Evolutionary conservation across 1,140 invertebrate genomes (phyloP).

Genomic region (Bombus haemorrhoidalis): DNA sequence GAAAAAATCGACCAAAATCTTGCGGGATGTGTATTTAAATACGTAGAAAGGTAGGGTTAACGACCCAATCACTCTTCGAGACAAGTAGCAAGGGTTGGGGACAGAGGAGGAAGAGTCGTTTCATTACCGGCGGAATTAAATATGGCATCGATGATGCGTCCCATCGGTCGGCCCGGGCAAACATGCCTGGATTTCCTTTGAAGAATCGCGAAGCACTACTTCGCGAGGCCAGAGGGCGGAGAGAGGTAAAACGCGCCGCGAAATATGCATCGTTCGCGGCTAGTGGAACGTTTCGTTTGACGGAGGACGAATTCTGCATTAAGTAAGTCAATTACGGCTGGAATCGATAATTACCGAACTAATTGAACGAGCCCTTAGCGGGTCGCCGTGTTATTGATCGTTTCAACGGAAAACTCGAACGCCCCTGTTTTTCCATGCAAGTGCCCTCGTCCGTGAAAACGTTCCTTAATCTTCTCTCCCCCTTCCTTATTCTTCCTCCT

Average conservation of each 20-base stretch:
- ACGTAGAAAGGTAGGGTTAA: constrained; percentile 39
- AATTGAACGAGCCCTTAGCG: constrained; percentile 56
- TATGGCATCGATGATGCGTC: constrained; percentile 44
- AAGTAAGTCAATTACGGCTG: constrained; percentile 51
- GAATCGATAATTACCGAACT: constrained; percentile 58
- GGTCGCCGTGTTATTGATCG: constrained; percentile 34
- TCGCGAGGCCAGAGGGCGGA: not conserved
- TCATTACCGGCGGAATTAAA: constrained; percentile 44
- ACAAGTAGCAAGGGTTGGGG: not conserved
- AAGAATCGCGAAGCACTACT: constrained; percentile 38
- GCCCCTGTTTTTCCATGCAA: constrained; percentile 27
- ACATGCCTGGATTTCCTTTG: constrained; percentile 39
- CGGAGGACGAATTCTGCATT: constrained; percentile 52
- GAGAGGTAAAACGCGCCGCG: constrained; percentile 13
- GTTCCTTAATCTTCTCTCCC: constrained; percentile 41
- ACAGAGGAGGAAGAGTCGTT: constrained; percentile 6
- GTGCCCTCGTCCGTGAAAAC: constrained; percentile 35
- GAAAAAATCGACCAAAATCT: not conserved
- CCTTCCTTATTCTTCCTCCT: too few relatives aligned
- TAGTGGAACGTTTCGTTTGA: constrained; percentile 44
- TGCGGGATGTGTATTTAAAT: not conserved
- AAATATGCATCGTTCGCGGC: constrained; percentile 54
- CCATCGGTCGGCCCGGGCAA: constrained; percentile 26
- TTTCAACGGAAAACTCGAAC: constrained; percentile 22
- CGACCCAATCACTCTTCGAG: not conserved